Evolutionary conservation across 2,888 invertebrate species (phyloP), one percentile per base, ranked within the genome.

Genomic region (Lysandra coridon): DNA sequence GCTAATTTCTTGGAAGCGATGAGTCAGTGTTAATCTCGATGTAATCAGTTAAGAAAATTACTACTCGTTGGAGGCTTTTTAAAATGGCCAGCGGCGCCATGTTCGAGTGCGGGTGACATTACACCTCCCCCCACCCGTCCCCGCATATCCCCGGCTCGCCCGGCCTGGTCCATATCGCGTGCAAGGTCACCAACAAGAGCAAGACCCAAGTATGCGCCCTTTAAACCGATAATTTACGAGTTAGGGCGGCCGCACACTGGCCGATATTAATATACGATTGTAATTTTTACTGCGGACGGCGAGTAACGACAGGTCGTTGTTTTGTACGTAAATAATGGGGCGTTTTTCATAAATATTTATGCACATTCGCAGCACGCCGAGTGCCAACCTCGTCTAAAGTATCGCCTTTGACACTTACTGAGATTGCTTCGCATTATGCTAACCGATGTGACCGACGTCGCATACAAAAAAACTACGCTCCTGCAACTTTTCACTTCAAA

Each of bases 151-250:
- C 69, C 1, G 12, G 17, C 12, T 30, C 14, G 69, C 64, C 64
- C n/a, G 23, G n/a, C 12, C 10, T 69, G 64, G 86, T 85, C 81
- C 82, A 81, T 83, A 86, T 89, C 85, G 90, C 91, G 88, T 90
- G 91, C 84, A 89, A 89, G 91, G 90, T 85, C 87, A 83, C 77
- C 82, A 85, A 84, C 80, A 84, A 85, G 84, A 85, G 81, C 83
- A 87, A 86, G 83, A 86, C 82, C 83, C 83, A 84, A 83, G 85
- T 83, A 83, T 83, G 81, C 83, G 84, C 85, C 86, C 85, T 85
- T 88, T 87, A 85, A 84, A 82, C 81, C 81, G 85, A 84, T 87
- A 86, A 88, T 88, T 87, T 86, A 86, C 86, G 85, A 86, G 85
- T 82, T 80, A 80, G 81, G 82, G 73, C 80, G 53, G 79, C 62